Evolutionary conservation across 2,888 invertebrate genomes (phyloP).

Genomic region (Nipponacmea schrenckii): DNA sequence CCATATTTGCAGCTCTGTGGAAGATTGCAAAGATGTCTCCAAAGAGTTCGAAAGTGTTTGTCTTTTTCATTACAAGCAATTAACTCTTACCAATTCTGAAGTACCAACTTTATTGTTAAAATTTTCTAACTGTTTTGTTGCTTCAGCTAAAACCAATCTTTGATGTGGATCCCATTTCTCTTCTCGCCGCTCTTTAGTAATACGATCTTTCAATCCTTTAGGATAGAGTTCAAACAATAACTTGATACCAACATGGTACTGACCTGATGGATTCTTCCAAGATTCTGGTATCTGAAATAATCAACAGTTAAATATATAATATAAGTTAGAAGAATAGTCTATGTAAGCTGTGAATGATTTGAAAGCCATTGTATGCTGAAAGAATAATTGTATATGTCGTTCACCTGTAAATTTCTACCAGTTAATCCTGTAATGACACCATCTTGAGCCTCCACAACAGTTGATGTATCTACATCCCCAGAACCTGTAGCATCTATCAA

Average conservation of each 20-base stretch:
- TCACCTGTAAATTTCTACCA: conserved; percentile 87
- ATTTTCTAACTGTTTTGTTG: conserved; percentile 76
- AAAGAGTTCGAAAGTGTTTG: too few species aligned
- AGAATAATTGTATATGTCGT: background rate
- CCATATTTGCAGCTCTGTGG: too few species aligned
- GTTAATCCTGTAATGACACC: conserved; percentile 83
- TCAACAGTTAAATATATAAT: conserved; percentile 1
- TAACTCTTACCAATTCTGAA: conserved; percentile 24
- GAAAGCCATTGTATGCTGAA: background rate
- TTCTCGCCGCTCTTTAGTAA: conserved; percentile 80
- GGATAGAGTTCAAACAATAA: conserved; percentile 89
- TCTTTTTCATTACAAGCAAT: background rate
- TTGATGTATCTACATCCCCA: conserved; percentile 94
- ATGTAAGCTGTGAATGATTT: background rate
- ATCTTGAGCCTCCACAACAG: conserved; percentile 77
- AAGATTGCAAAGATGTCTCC: too few species aligned
- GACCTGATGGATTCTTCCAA: conserved; percentile 87
- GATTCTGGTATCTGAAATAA: conserved; percentile 77
- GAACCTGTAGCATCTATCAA: conserved; percentile 95
- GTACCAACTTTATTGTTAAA: conserved; percentile 76
- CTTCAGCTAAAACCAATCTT: conserved; percentile 82
- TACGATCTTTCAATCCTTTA: conserved; percentile 82
- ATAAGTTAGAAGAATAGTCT: background rate
- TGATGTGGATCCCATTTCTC: conserved; percentile 87
- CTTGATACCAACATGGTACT: conserved; percentile 88